These are phyloP conservation scores for Lutjanus campechanus DNA, from an alignment of 2,797 vertebrate species.

Conservation along the genomic window DNA sequence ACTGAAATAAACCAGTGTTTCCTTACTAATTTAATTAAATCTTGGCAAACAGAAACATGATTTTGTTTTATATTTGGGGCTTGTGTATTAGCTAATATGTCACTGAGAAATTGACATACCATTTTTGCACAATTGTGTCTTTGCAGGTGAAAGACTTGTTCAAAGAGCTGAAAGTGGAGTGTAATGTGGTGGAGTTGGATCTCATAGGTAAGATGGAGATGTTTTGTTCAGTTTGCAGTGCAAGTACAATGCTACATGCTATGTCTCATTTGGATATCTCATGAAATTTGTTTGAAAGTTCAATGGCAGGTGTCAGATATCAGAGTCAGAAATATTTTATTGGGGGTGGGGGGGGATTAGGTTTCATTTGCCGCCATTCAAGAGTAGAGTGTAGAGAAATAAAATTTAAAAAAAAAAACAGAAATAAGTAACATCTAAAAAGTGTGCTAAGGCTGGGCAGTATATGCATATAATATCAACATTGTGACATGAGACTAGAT, in stretches of 20 bases:
- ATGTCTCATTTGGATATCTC: not conserved
- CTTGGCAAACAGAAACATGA: too few relatives aligned
- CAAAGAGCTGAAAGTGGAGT: slow-evolving; percentile 87
- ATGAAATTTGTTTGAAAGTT: not conserved
- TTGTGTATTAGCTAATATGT: not conserved
- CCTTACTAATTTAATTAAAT: not conserved
- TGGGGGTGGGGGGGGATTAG: too few relatives aligned
- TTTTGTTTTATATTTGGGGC: not conserved
- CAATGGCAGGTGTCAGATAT: not conserved
- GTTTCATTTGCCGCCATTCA: too few relatives aligned
- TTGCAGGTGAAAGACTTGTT: slow-evolving; percentile 96
- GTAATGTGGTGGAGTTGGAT: slow-evolving; percentile 91
- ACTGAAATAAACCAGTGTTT: not conserved
- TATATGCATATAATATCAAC: too few relatives aligned
- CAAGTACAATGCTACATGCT: not conserved
- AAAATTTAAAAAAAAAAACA: too few relatives aligned
- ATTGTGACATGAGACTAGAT: too few relatives aligned
- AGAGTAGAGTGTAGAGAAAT: too few relatives aligned
- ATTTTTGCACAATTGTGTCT: slow-evolving; percentile 1
- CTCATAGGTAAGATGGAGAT: slow-evolving; percentile 86
- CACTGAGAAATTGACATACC: rapidly evolving
- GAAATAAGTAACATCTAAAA: too few relatives aligned
- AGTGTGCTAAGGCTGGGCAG: too few relatives aligned
- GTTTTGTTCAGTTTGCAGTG: not conserved
- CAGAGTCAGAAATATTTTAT: too few relatives aligned